Evolutionary conservation across 1,140 invertebrate genomes (phyloP), one percentile per base, ranked within the genome.

Genomic region (Mylabris phalerata): DNA sequence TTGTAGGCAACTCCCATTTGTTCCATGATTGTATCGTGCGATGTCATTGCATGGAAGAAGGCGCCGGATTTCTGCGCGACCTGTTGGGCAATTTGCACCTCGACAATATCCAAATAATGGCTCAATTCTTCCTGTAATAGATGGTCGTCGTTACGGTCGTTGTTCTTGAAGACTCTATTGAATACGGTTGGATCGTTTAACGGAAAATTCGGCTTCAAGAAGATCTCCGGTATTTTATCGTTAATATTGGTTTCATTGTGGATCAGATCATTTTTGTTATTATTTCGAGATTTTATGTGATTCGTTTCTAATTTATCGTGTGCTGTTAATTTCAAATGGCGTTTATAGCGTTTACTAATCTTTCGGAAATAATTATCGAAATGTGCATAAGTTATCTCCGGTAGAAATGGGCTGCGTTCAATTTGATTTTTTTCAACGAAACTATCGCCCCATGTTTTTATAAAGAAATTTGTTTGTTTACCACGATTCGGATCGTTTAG

Each of bases 11-110:
- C 82, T 4, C 85, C 84, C 77, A 98, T 87, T 69, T 93, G 88
- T 63, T 93, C 90, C 85, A 93, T 89, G 43, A 94, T 84, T 9
- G 87, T 87, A 76, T 98, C 94, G 76, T 98, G 94, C 6, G 93
- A 96, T 48, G 93, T 89, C 90, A 98, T 96, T 6, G 93, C 93
- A 76, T 94, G 88, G 73, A 98, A 98, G 79, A 98, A 98, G 6
- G 93, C 93, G 63, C 91, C 90, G 4, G 94, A 97, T 75, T 95
- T 94, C 59, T 90, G 85, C n/a, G 94, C 89, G 48, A 98, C 95
- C 79, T 98, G 94, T 65, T 90, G 87, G 0, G 93, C 93, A 69
- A 98, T 95, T 77, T 92, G 88, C 60, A 96, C 90, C 78, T 98
- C 95, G 32, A 98, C 90, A 47, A 93, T 86, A 78, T 98, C 95